phyloP scores from a whole-genome alignment of 2,113 vertebrate species.

The Hypocryptadius cinnamomeus region DNA sequence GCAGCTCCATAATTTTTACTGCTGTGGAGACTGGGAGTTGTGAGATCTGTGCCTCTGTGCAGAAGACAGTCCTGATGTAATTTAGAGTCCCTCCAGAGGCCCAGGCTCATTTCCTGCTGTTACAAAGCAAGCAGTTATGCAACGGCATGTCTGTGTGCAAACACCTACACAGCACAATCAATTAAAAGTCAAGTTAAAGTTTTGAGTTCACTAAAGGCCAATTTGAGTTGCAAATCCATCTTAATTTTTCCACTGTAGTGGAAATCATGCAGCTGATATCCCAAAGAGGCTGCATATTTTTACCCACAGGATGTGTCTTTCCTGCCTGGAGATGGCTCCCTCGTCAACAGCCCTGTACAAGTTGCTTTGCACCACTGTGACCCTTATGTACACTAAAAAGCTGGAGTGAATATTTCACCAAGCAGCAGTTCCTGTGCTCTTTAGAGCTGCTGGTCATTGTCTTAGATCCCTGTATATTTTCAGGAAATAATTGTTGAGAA shows the following conservation, averaged over 20 bases:
- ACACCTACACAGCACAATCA: background rate
- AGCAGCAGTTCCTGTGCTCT: rapidly evolving
- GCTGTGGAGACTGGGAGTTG: background rate
- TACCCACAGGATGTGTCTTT: background rate
- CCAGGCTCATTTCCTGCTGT: background rate
- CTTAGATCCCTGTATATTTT: background rate
- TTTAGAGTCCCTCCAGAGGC: background rate
- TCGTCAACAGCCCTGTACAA: background rate
- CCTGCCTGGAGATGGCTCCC: background rate
- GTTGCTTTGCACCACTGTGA: background rate
- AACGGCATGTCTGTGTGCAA: background rate
- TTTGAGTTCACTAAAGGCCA: background rate
- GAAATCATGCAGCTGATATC: background rate
- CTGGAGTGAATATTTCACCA: background rate
- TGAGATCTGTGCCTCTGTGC: background rate
- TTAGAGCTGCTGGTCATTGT: background rate
- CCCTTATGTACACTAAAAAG: background rate
- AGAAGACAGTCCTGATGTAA: background rate
- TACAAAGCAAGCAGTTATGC: background rate
- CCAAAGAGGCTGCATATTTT: background rate
- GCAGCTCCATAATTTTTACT: background rate
- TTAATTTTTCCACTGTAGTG: background rate
- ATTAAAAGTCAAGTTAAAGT: background rate
- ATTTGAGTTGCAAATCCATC: background rate
- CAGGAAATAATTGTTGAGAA: background rate